Evolutionary conservation across 2,797 vertebrate species (phyloP).

Genomic region (Dendrocincla tyrannina): DNA sequence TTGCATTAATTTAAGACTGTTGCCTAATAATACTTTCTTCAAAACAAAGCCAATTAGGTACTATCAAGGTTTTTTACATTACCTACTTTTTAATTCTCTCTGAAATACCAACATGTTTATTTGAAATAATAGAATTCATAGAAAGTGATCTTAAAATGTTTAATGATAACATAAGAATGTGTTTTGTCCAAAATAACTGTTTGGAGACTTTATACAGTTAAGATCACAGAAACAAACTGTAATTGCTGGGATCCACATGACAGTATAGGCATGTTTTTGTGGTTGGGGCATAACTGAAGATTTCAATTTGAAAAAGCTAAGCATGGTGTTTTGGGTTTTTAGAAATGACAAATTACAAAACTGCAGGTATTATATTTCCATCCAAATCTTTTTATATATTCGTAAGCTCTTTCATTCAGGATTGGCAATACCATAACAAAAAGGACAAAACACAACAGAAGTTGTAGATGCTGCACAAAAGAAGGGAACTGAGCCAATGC

Average conservation of each 20-base stretch:
- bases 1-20: not conserved
- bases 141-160: slow-evolving; percentile 30
- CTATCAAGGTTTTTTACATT: not conserved
- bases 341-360: slow-evolving; percentile 48
- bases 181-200: slow-evolving; percentile 33
- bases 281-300: slow-evolving; percentile 39
- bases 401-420: slow-evolving; percentile 50
- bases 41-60: not conserved
- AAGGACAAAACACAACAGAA: not conserved
- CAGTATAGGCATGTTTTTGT: slow-evolving; percentile 29
- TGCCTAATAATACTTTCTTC: not conserved
- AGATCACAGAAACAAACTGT: slow-evolving; percentile 30
- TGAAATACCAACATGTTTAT: not conserved
- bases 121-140: slow-evolving; percentile 14
- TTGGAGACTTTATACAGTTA: slow-evolving; percentile 5
- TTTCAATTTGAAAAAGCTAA: slow-evolving; percentile 39
- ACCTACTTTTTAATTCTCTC: not conserved
- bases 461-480: not conserved
- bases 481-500: not conserved
- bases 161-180: not conserved
- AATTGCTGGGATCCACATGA: slow-evolving; percentile 39
- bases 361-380: slow-evolving; percentile 47
- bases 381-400: slow-evolving; percentile 64
- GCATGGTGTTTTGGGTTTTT: slow-evolving; percentile 38
- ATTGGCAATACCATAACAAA: slow-evolving; percentile 25